Base-by-base conservation (phyloP, 1,140 invertebrate genomes). In the Portunus trituberculatus region DNA sequence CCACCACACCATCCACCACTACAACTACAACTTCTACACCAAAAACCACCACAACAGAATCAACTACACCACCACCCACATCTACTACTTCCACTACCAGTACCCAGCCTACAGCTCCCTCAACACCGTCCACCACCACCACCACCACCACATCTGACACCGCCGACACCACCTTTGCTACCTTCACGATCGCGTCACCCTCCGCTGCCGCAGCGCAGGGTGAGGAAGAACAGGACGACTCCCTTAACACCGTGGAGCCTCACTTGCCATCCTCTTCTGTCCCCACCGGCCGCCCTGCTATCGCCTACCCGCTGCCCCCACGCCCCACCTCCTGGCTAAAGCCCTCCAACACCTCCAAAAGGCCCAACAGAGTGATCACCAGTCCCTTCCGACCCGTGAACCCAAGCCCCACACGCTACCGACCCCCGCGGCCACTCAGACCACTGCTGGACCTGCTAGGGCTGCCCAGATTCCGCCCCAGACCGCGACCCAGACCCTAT, bases 381-480 rank as follows among this genome's bases (percentile, higher is more conserved):
- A 91, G 59, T n/a, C 90, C 90, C 31, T 91, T 91, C 90, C 52
- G 90, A 20, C 90, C 90, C 12, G 90, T 91, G 12, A 91, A 91
- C 32, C 90, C 90, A 31, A 48, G 90, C 52, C 90, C 90, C 8
- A 59, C 25, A n/a, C 90, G 31, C 8, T 32, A 32, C 59, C 52
- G 59, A 48, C 90, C 59, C 25, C 90, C 90, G 28, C 59, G 67
- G 14, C 90, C 90, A 16, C 90, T 91, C 14, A 91, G 67, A 32
- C 90, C 90, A 14, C 29, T 91, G 7, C 28, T 91, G 14, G 59
- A 59, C 52, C 67, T 76, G 48, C 29, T 91, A 8, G 52, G 31
- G 4, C 28, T 67, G 3, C 90, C 90, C 29, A 31, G 90, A 32
- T 52, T 28, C 16, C 59, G 32, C 29, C 52, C 48, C 20, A 16